Evolutionary conservation across 1,140 invertebrate genomes (phyloP).

Genomic region (Drusus annulatus): DNA sequence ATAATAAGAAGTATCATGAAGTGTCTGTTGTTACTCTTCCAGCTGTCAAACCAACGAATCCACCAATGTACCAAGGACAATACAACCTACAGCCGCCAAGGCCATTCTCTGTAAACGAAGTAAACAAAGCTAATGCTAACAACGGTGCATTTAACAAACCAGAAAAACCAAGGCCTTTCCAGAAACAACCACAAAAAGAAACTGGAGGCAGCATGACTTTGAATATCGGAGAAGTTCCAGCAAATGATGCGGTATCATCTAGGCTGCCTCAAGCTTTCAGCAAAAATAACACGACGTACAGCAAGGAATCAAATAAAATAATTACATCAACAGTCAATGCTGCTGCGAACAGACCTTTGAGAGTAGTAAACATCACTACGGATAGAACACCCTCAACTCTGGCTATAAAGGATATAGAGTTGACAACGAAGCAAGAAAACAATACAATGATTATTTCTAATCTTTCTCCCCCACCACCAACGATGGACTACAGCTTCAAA

Average conservation of each 20-base stretch:
- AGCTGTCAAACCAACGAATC: constrained; percentile 40
- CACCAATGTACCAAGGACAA: constrained; percentile 37
- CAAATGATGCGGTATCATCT: constrained; percentile 39
- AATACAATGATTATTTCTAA: constrained; percentile 66
- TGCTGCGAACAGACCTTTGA: constrained; percentile 66
- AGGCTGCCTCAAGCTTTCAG: constrained; percentile 60
- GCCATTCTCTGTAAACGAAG: constrained; percentile 66
- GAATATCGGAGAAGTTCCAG: constrained; percentile 66
- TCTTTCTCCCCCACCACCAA: constrained; percentile 68
- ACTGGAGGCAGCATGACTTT: constrained; percentile 55
- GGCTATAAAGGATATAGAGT: constrained; percentile 61
- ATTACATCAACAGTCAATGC: constrained; percentile 69
- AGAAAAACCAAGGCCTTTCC: constrained; percentile 48
- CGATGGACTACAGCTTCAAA: constrained; percentile 65
- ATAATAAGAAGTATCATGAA: constrained; percentile 60
- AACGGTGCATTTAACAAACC: constrained; percentile 15
- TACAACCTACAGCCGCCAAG: constrained; percentile 64
- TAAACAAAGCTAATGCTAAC: constrained; percentile 32
- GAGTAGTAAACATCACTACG: constrained; percentile 62
- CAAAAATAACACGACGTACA: constrained; percentile 59
- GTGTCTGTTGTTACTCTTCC: constrained; percentile 50
- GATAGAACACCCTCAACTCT: constrained; percentile 62
- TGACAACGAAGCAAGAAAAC: constrained; percentile 61
- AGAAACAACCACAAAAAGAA: constrained; percentile 56
- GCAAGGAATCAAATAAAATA: constrained; percentile 65